Conservation (phyloP, 1,140 invertebrate species). For the Dolichoris vasculosae region DNA sequence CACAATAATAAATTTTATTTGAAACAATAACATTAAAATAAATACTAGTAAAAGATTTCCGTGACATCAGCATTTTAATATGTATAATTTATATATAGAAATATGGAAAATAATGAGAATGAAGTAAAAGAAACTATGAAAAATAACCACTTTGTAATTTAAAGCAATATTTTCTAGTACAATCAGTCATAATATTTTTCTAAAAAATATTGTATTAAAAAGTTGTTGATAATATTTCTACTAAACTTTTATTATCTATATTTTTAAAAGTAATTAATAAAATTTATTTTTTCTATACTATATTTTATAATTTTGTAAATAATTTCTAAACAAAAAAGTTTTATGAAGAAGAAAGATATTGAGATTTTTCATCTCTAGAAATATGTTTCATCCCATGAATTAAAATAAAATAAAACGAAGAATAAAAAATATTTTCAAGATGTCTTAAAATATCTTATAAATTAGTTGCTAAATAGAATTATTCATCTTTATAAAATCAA, state of each 20-base stretch:
- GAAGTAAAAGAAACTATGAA: slow-evolving; percentile 19
- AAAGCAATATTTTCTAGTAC: background rate
- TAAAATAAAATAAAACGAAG: too few relatives aligned
- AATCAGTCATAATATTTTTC: background rate
- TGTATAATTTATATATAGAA: background rate
- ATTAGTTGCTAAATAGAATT: too few relatives aligned
- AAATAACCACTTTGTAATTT: background rate
- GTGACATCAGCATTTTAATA: background rate
- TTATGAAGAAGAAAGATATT: too few relatives aligned
- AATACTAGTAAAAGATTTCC: background rate
- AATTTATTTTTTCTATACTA: too few relatives aligned
- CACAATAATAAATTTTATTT: background rate
- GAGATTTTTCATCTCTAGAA: too few relatives aligned
- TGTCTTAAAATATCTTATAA: too few relatives aligned
- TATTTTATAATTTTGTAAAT: too few relatives aligned
- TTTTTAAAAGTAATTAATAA: too few relatives aligned
- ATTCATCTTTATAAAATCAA: too few relatives aligned
- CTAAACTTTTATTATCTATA: background rate
- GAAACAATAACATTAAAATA: background rate
- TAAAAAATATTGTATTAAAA: background rate
- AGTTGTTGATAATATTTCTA: background rate
- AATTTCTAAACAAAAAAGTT: too few relatives aligned
- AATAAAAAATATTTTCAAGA: too few relatives aligned
- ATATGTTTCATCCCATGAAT: too few relatives aligned
- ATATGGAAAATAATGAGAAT: background rate